Evolutionary conservation across 2,113 vertebrate genomes (phyloP).

Genomic region (Tetraodon nigroviridis): DNA sequence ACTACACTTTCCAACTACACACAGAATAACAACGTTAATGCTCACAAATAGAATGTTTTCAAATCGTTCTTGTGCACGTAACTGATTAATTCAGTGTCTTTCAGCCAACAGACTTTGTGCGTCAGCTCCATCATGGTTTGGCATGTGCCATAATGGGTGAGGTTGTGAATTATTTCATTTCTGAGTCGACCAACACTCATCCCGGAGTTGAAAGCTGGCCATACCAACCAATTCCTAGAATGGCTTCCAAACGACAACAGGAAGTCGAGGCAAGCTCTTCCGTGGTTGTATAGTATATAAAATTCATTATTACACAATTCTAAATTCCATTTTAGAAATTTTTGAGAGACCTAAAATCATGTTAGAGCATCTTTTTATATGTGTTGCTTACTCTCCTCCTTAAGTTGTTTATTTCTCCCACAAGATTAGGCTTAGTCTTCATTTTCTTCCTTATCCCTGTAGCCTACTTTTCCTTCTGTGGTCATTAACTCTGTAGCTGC

Average conservation of each 20-base stretch:
- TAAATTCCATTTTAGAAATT: background rate
- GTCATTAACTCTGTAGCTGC: conserved; percentile 45
- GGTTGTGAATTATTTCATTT: background rate
- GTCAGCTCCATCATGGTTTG: background rate
- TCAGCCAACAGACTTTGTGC: no score
- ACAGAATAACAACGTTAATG: background rate
- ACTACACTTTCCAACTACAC: conserved; percentile 9
- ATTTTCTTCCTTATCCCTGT: conserved; percentile 45
- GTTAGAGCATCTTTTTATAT: background rate
- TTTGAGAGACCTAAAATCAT: conserved; percentile 18
- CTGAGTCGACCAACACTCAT: background rate
- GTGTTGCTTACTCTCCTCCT: background rate
- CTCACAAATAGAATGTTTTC: background rate
- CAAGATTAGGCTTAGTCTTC: conserved; percentile 52
- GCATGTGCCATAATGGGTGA: background rate
- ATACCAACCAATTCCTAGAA: no score
- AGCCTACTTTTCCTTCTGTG: conserved; percentile 51
- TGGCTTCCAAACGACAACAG: no score
- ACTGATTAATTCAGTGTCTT: no score
- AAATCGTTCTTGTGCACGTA: no score
- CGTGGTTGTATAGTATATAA: background rate
- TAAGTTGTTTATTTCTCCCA: conserved; percentile 49
- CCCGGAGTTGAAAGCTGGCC: background rate
- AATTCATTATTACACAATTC: no score
- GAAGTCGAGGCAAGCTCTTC: background rate